These are phyloP conservation scores for Ethmia dodecea DNA, from an alignment of 2,888 invertebrate species.

Conservation along the genomic window DNA sequence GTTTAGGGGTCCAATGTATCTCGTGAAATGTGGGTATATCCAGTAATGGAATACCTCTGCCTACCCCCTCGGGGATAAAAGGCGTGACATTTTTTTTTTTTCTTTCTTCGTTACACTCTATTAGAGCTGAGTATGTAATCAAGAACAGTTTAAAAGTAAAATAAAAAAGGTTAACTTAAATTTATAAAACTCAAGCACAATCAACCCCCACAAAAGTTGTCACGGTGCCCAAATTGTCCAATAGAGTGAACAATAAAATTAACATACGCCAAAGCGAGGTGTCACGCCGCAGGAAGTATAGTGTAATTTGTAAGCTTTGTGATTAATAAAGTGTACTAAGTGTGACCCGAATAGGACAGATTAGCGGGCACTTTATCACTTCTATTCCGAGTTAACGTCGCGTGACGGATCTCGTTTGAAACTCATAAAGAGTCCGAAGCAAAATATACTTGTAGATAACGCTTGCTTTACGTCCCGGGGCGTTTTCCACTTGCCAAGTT, in stretches of 20 bases:
- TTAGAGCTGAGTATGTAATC: too few species aligned
- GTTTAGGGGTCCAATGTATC: too few species aligned
- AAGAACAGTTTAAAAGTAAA: too few species aligned
- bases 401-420: conserved; percentile 77
- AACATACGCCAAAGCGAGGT: conserved; percentile 66
- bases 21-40: too few species aligned
- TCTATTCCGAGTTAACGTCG: conserved; percentile 75
- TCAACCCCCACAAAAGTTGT: conserved; percentile 58
- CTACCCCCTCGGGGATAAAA: too few species aligned
- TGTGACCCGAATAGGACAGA: conserved; percentile 76
- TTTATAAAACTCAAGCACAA: conserved; percentile 15
- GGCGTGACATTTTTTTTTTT: too few species aligned
- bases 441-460: conserved; percentile 75
- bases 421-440: conserved; percentile 77
- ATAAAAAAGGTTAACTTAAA: conserved; percentile 2
- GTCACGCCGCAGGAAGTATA: conserved; percentile 73
- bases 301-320: conserved; percentile 76
- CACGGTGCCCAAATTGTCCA: conserved; percentile 61
- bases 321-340: conserved; percentile 78
- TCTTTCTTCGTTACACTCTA: too few species aligned
- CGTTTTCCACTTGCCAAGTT: conserved; percentile 72
- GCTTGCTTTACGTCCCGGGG: conserved; percentile 68
- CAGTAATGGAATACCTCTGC: too few species aligned
- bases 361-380: conserved; percentile 77
- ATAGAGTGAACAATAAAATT: conserved; percentile 70